These are phyloP conservation scores for Agapostemon virescens DNA, from an alignment of 2,888 invertebrate species.

Conservation along the genomic window DNA sequence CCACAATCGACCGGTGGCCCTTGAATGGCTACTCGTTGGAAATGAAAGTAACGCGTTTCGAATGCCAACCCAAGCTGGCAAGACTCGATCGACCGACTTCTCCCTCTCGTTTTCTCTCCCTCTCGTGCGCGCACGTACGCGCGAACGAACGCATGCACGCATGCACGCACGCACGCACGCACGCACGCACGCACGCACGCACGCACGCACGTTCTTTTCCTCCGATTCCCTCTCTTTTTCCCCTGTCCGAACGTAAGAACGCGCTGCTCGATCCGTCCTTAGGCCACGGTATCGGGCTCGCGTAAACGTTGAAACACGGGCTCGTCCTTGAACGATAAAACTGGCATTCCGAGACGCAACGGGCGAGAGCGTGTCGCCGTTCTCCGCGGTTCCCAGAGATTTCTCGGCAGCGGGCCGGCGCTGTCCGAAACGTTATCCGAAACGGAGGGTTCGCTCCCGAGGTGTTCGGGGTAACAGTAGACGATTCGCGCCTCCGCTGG, in stretches of 20 bases:
- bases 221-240: background rate
- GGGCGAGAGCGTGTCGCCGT: conserved; percentile 7
- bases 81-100: conserved; percentile 38
- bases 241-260: conserved; percentile 19
- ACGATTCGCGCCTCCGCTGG: background rate
- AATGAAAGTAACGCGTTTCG: conserved; percentile 70
- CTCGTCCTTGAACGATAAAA: conserved; percentile 75
- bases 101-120: background rate
- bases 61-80: conserved; percentile 59
- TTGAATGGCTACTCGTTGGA: conserved; percentile 65
- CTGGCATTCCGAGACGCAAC: conserved; percentile 60
- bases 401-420: background rate
- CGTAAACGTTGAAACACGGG: conserved; percentile 66
- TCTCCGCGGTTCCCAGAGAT: conserved; percentile 27
- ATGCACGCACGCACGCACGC: background rate
- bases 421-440: background rate
- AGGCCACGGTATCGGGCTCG: conserved; percentile 42
- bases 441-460: background rate
- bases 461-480: background rate
- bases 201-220: background rate
- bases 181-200: background rate
- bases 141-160: too few relatives aligned
- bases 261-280: conserved; percentile 53
- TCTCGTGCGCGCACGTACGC: background rate
- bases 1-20: conserved; percentile 61